A percentile compares a stretch with the other conserved stretches of the same genome.
These are phyloP conservation scores for Cherax destructor DNA, from an alignment of 1,140 invertebrate genomes.

Conservation along the genomic window DNA sequence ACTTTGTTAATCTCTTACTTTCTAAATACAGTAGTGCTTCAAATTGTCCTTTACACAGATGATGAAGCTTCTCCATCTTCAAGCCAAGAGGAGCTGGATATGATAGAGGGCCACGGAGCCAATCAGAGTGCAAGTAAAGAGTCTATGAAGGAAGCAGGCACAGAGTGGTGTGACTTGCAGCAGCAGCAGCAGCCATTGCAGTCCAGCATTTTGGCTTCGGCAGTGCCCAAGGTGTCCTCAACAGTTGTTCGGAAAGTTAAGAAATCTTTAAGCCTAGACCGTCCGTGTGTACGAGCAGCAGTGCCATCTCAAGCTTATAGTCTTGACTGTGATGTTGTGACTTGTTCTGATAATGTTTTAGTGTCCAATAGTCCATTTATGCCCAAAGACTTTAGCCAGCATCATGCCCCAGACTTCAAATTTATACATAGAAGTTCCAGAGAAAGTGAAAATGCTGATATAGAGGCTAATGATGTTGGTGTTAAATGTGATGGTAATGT, in stretches of 20 bases:
- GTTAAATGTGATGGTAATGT: constrained; percentile 48
- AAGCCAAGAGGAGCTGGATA: constrained; percentile 54
- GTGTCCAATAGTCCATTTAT: constrained; percentile 13
- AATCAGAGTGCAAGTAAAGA: constrained; percentile 12
- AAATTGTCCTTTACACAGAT: constrained; percentile 23
- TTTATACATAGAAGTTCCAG: constrained; percentile 14
- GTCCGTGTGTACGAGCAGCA: constrained; percentile 33
- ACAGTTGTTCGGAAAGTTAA: constrained; percentile 64
- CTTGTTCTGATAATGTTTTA: constrained; percentile 34
- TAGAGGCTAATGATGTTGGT: neutral
- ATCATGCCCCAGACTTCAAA: constrained; percentile 15
- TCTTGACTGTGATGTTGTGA: constrained; percentile 61
- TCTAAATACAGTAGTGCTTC: too few relatives aligned
- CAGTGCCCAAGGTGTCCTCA: constrained; percentile 46
- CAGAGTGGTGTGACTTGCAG: neutral
- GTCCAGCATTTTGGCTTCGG: neutral
- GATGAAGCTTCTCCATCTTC: constrained; percentile 55
- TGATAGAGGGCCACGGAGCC: constrained; percentile 30
- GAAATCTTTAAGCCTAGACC: constrained; percentile 64
- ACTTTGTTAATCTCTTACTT: too few relatives aligned
- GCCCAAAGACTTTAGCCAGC: constrained; percentile 2
- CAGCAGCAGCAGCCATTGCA: neutral
- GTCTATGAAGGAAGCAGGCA: neutral
- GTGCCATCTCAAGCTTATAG: constrained; percentile 64
- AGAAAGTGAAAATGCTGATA: neutral